Conservation (phyloP, 1,140 invertebrate genomes). For the Drosophila kikkawai region DNA sequence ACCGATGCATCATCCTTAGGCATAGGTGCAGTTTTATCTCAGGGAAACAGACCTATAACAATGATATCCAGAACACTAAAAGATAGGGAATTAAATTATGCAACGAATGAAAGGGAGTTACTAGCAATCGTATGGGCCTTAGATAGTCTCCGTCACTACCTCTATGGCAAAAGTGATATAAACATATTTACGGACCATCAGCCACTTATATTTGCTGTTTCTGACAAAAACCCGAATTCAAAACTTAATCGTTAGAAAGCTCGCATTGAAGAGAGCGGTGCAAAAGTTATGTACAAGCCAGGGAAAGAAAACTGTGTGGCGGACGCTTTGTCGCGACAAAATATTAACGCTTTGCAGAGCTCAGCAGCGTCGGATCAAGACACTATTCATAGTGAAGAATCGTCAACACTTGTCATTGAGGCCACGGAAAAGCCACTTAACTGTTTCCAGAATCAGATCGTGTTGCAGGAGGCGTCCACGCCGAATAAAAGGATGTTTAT, state of each 20-base stretch:
- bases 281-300: slow-evolving; percentile 2
- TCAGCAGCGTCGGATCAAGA: slow-evolving; percentile 16
- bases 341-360: neutral
- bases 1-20: too few species aligned
- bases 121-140: too few species aligned
- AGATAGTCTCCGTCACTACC: neutral
- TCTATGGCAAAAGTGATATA: neutral
- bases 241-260: slow-evolving; percentile 14
- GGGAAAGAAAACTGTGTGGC: slow-evolving; percentile 81
- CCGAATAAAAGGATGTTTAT: too few species aligned
- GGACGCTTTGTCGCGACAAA: slow-evolving; percentile 38
- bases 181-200: slow-evolving; percentile 16
- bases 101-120: too few species aligned
- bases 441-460: slow-evolving; percentile 10
- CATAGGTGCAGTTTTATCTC: too few species aligned
- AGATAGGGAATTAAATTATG: too few species aligned
- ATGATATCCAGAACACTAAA: too few species aligned
- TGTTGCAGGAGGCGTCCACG: neutral
- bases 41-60: too few species aligned
- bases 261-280: neutral
- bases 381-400: slow-evolving; percentile 19
- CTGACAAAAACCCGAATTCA: slow-evolving; percentile 10
- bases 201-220: neutral
- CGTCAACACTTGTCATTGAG: slow-evolving; percentile 14
- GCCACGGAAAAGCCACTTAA: slow-evolving; percentile 20